phyloP scores from a whole-genome alignment of 2,113 vertebrate species.

The Mus spicilegus region DNA sequence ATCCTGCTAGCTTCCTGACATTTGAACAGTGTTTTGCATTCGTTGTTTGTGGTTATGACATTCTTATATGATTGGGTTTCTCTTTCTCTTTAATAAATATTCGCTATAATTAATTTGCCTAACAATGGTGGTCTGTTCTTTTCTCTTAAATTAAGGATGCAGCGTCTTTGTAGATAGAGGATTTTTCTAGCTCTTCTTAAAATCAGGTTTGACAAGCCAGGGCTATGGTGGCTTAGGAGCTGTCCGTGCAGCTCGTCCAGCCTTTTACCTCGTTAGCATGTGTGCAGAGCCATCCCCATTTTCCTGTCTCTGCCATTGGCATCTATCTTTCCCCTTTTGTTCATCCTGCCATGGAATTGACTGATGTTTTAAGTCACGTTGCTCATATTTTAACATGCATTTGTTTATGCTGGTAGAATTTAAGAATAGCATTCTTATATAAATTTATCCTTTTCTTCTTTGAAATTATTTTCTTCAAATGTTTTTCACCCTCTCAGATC shows the following conservation, averaged over 20 bases:
- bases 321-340: neutral
- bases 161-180: neutral
- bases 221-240: neutral
- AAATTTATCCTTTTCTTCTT: neutral
- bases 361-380: neutral
- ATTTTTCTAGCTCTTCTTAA: conserved; percentile 1
- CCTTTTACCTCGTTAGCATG: neutral
- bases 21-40: neutral
- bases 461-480: conserved; percentile 20
- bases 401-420: neutral
- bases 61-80: neutral
- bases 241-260: too few relatives aligned
- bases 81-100: conserved; percentile 9
- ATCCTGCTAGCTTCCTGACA: neutral
- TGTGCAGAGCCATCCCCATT: neutral
- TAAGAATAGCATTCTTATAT: neutral
- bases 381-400: neutral
- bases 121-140: neutral
- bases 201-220: neutral
- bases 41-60: neutral
- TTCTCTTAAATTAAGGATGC: conserved; percentile 23
- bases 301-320: neutral
- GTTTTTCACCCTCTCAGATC: neutral
- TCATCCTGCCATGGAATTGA: neutral
- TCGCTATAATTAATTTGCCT: neutral